Evolutionary conservation across 2,797 vertebrate genomes (phyloP).

Genomic region (Cyclopterus lumpus): DNA sequence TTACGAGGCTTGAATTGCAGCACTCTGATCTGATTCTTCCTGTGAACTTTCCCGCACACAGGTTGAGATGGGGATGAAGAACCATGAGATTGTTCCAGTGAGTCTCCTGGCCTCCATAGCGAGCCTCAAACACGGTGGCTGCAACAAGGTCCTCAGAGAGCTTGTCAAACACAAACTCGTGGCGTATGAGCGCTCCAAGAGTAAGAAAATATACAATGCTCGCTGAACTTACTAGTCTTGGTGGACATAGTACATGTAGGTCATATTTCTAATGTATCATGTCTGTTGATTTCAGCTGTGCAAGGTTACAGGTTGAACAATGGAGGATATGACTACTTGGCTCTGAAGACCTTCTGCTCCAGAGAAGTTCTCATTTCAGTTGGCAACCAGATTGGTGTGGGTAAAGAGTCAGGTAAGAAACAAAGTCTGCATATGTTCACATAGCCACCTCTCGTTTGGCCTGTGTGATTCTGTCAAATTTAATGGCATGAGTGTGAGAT

Average conservation of each 20-base stretch:
- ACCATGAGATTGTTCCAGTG: constrained; percentile 96
- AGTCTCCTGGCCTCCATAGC: constrained; percentile 94
- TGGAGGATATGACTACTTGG: constrained; percentile 95
- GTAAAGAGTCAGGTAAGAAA: constrained; percentile 95
- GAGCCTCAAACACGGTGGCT: constrained; percentile 95
- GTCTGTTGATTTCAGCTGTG: constrained; percentile 82
- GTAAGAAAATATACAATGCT: constrained; percentile 82
- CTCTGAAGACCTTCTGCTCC: constrained; percentile 92
- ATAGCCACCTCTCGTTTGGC: background rate
- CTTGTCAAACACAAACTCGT: constrained; percentile 94
- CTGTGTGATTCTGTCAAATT: background rate
- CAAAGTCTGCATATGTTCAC: background rate
- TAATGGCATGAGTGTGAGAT: background rate
- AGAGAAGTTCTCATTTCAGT: constrained; percentile 90
- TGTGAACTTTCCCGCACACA: constrained; percentile 51
- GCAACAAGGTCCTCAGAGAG: constrained; percentile 95
- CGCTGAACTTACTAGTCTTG: background rate
- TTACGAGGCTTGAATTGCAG: background rate
- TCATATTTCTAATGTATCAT: constrained; percentile 9
- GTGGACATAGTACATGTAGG: background rate
- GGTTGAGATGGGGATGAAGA: constrained; percentile 99
- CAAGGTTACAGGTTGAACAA: constrained; percentile 96
- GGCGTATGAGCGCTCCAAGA: constrained; percentile 90
- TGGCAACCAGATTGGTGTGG: constrained; percentile 98
- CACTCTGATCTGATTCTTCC: background rate